Evolutionary conservation across 1,140 invertebrate species (phyloP).

Genomic region (Zaprionus kolodkinae): DNA sequence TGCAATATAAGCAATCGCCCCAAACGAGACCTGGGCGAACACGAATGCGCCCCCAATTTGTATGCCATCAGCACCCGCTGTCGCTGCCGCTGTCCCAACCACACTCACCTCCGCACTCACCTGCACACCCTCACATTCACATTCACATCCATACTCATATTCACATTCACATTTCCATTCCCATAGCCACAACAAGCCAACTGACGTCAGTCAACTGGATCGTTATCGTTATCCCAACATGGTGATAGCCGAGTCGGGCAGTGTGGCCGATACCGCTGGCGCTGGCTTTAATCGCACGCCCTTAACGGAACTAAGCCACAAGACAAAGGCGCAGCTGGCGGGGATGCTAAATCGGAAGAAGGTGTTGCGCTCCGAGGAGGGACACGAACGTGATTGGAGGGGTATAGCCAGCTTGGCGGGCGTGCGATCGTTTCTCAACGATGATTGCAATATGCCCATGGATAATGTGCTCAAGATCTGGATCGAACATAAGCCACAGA

Average conservation of each 20-base stretch:
- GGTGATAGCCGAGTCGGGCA: constrained; percentile 57
- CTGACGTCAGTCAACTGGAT: constrained; percentile 70
- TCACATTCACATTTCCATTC: constrained; percentile 40
- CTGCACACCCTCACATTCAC: constrained; percentile 10
- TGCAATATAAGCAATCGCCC: constrained; percentile 58
- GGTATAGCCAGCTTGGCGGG: constrained; percentile 86
- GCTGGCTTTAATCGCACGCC: constrained; percentile 75
- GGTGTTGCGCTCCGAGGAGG: constrained; percentile 86
- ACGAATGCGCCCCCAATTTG: constrained; percentile 78
- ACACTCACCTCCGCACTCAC: constrained; percentile 20
- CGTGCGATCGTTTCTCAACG: constrained; percentile 48
- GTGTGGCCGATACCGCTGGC: constrained; percentile 9
- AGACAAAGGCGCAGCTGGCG: constrained; percentile 85
- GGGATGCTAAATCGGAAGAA: constrained; percentile 87
- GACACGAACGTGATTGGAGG: constrained; percentile 88
- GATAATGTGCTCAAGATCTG: constrained; percentile 85
- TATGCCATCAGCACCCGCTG: constrained; percentile 63
- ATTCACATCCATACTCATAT: constrained; percentile 17
- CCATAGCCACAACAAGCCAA: constrained; percentile 28
- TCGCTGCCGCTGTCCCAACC: not conserved
- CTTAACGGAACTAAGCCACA: constrained; percentile 84
- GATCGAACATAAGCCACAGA: constrained; percentile 77
- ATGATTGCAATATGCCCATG: constrained; percentile 85
- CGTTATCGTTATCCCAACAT: constrained; percentile 65
- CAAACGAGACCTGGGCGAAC: constrained; percentile 45